A percentile compares a stretch with the other conserved stretches of the same genome.
Conservation (phyloP, 1,140 invertebrate genomes). For the Augochlora pura region DNA sequence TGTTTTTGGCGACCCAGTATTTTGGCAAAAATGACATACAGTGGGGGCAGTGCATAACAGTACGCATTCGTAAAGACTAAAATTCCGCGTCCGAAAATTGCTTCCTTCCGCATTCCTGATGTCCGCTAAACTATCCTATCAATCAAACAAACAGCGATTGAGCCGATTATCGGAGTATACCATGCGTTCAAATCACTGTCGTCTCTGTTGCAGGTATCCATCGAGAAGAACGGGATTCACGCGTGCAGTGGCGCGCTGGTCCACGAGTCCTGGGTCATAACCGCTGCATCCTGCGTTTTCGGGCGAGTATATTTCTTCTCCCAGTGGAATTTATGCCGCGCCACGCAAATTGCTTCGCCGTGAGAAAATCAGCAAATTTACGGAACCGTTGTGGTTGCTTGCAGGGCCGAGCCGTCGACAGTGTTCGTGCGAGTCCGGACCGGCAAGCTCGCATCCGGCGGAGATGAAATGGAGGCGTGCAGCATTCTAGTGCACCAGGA, state of each 20-base stretch:
- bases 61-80: too few relatives aligned
- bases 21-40: too few relatives aligned
- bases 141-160: conserved; percentile 26
- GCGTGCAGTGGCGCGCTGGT: conserved; percentile 80
- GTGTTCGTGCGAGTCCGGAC: conserved; percentile 36
- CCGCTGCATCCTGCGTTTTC: conserved; percentile 79
- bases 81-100: too few relatives aligned
- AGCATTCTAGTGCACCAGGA: conserved; percentile 60
- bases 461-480: conserved; percentile 43
- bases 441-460: not conserved
- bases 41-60: too few relatives aligned
- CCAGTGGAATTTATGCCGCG: not conserved
- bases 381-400: conserved; percentile 11
- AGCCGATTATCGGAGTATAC: conserved; percentile 29
- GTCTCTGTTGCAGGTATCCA: conserved; percentile 71
- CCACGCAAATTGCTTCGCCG: not conserved
- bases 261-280: conserved; percentile 78
- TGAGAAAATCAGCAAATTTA: not conserved
- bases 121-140: too few relatives aligned
- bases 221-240: conserved; percentile 74
- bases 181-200: conserved; percentile 7
- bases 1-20: too few relatives aligned
- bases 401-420: conserved; percentile 14
- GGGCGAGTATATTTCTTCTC: conserved; percentile 31
- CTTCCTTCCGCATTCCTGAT: too few relatives aligned